Evolutionary conservation across 1,140 invertebrate species (phyloP), one percentile per base, ranked within the genome.

Genomic region (Mylabris phalerata): DNA sequence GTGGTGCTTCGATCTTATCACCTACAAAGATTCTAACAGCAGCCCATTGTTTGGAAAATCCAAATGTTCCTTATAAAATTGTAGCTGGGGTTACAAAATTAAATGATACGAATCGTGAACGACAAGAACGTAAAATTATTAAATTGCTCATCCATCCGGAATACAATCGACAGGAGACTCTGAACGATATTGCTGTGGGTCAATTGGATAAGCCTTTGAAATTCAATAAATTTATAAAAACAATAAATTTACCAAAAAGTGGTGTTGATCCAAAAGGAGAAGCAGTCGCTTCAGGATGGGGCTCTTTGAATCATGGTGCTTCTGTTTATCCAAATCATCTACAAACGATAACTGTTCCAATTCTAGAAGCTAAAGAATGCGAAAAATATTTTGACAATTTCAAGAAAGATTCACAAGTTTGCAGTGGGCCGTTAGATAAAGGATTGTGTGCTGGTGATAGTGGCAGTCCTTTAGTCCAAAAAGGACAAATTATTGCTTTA

Each of bases 101-200:
- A 38, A 50, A 62, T 25, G 51, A 61, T 7, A 51, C 60, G 0
- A 48, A 61, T 25, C 44, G 32, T 9, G 47, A 62, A 0, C 78
- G 80, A 62, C 81, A 84, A 62, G 50, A 39, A 0, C 63, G 75
- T 11, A 1, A 42, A 6, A 74, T 83, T 2, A 61, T 62, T 0
- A 64, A 73, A 3, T 67, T 61, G 19, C 70, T 73, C 43, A 60
- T 79, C 0, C 82, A 85, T 61, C 70, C 78, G 24, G 51, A 69
- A 2, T 84, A 78, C 63, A 19, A 19, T 19, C 19, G 19, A 11
- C 42, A n/a, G 76, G 79, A 76, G 79, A 66, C 73, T 25, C 76
- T 76, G 46, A 76, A 82, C 57, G 87, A 89, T 61, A 82, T 89
- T 46, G 84, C 82, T 40, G 44, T 89, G 0, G 65, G 88, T 11